Evolutionary conservation across 2,113 vertebrate species (phyloP).

Genomic region (Glareola pratincola): DNA sequence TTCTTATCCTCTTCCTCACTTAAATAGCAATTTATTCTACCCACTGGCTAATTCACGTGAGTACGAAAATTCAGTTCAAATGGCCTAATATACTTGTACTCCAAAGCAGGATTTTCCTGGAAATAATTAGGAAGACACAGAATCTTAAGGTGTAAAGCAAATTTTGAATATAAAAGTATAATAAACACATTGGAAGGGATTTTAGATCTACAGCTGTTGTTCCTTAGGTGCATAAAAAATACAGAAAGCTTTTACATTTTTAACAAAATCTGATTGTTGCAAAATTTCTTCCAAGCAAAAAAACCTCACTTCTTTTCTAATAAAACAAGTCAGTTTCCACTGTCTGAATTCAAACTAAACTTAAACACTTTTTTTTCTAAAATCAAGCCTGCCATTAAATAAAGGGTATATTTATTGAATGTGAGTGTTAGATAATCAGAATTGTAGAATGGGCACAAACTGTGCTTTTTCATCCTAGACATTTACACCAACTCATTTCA

Average conservation of each 20-base stretch:
- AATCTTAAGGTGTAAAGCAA: background rate
- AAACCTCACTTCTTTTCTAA: background rate
- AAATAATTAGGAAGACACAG: background rate
- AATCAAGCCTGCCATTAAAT: background rate
- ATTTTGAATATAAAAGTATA: background rate
- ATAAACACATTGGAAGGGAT: background rate
- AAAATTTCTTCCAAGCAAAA: background rate
- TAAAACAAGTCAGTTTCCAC: background rate
- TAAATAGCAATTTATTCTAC: background rate
- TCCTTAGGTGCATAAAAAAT: background rate
- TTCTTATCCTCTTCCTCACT: background rate
- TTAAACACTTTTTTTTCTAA: background rate
- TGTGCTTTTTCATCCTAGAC: conserved; percentile 30
- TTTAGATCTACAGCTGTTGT: background rate
- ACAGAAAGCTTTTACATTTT: background rate
- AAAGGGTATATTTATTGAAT: background rate
- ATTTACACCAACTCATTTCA: background rate
- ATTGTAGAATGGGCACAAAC: conserved; percentile 9
- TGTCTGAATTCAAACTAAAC: conserved; percentile 25
- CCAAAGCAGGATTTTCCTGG: background rate
- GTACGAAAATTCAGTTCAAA: background rate
- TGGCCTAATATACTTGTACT: background rate
- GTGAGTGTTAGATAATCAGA: conserved; percentile 4
- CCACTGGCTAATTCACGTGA: background rate
- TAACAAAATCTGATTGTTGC: background rate